Conservation (phyloP, 2,888 invertebrate species). For the Hirtodrosophila cameraria region DNA sequence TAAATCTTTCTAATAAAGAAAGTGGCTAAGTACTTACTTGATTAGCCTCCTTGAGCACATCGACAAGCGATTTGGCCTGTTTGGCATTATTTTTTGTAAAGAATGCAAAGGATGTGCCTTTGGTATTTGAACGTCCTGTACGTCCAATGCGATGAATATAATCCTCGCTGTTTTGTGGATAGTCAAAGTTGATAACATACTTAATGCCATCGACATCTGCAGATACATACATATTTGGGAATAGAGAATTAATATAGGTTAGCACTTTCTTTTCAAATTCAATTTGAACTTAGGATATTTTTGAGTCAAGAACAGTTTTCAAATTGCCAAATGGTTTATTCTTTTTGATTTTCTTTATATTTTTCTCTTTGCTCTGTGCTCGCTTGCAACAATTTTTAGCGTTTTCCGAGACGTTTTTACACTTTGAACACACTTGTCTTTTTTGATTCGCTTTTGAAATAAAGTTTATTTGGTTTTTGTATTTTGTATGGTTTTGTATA, state of each 20-base stretch:
- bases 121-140: slow-evolving; percentile 93
- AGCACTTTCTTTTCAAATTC: slow-evolving; percentile 9
- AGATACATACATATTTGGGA: slow-evolving; percentile 21
- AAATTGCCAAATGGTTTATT: slow-evolving; percentile 70
- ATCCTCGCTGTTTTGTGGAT: slow-evolving; percentile 97
- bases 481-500: slow-evolving; percentile 25
- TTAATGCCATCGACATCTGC: slow-evolving; percentile 98
- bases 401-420: slow-evolving; percentile 74
- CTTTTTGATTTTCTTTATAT: slow-evolving; percentile 12
- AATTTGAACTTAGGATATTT: slow-evolving; percentile 7
- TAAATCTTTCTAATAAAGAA: no score
- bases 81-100: slow-evolving; percentile 94
- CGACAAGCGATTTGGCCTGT: slow-evolving; percentile 94
- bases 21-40: slow-evolving; percentile 88
- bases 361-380: slow-evolving; percentile 54
- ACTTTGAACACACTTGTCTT: slow-evolving; percentile 79
- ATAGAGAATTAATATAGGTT: slow-evolving; percentile 23
- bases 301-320: slow-evolving; percentile 56
- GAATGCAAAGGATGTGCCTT: slow-evolving; percentile 97
- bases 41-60: slow-evolving; percentile 95
- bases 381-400: slow-evolving; percentile 77
- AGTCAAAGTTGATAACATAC: slow-evolving; percentile 98
- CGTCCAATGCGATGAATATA: slow-evolving; percentile 98
- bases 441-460: slow-evolving; percentile 49
- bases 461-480: slow-evolving; percentile 37